Base-by-base conservation (phyloP, 2,113 vertebrate species). In the Coryphaenoides rupestris region DNA sequence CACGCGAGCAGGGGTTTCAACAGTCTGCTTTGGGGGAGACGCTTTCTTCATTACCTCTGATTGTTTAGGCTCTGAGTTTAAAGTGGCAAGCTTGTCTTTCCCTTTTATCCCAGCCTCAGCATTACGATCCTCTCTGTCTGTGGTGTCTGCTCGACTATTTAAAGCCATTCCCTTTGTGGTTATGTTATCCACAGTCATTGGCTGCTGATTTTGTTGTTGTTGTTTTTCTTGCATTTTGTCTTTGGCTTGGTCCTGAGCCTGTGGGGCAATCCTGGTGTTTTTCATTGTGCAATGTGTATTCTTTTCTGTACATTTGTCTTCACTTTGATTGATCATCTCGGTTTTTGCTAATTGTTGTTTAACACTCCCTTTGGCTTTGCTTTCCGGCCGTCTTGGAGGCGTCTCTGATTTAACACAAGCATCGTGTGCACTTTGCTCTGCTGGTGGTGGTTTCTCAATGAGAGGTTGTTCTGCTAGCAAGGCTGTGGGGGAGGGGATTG, bases 311-410 rank as follows among this genome's bases (percentile, higher is more conserved):
- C 47, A 19, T 63, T 63, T 57, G 14, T 19, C 55, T 58, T 46
- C 61, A 46, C 58, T 7, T 2, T 53, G 61, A 62, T 23, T 58
- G 58, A 55, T 58, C 40, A 16, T 12, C 5, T 65, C 47, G 54
- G 56, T 53, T 12, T 70, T 73, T 16, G 59, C 63, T 55, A 53
- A 50, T 12, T 14, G 15, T 56, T 70, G 54, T 6, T 1, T 3
- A 9, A 7, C 66, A 58, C 68, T 49, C 17, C 3, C 64, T 2
- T n/a, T 4, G 3, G 72, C 58, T 58, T 62, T 74, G 55, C 74
- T 60, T 54, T 2, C 26, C 6, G 19, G 3, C 16, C 58, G 40
- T 5, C 19, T 46, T 21, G 21, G 19, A 55, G 45, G 40, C 6
- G 46, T 49, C 17, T 63, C 62, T 58, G 24, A 17, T 28, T 75